Base-by-base conservation (phyloP, 2,797 vertebrate species). In the Sebastolobus altivelis region DNA sequence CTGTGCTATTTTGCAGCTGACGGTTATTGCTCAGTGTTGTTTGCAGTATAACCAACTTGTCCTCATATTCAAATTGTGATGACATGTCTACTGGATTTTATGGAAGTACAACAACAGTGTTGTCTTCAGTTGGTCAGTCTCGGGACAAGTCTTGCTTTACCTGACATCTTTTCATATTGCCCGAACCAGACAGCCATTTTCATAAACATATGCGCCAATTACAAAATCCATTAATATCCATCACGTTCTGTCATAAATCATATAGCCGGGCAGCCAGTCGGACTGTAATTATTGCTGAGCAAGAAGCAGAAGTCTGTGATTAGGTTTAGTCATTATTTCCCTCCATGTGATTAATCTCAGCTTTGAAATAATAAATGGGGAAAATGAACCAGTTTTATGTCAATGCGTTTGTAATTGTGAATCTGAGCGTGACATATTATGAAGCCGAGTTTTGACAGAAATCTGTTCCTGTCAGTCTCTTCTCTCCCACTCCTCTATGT, bases 201-300 rank as follows among this genome's bases (percentile, higher is more conserved):
- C 89, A 95, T 94, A 94, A 95, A 94, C 91, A 95, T 92, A 94
- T 94, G 90, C 92, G 92, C 83, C 93, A 95, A 95, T 96, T 95
- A 95, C 90, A 93, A 94, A 95, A 95, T 88, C 94, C 94, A 95
- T 95, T 96, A 95, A 95, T 95, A 94, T 95, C 94, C 89, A 94
- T 95, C 94, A 95, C 93, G 92, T 93, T 93, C 90, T 93, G 93
- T 93, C 93, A 95, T 95, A 92, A 95, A 95, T 95, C 94, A 94
- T 92, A 93, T 90, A 92, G 87, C 91, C 84, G 87, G 90, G 82
- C 90, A 92, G 93, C 77, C 77, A 84, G 88, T 92, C 92, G 79
- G 90, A 93, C 92, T 94, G 88, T 93, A 96, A 96, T 96, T 95
- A 95, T 94, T 94, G 92, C 92, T 88, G 90, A 94, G 93, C 87